Evolutionary conservation across 2,797 vertebrate genomes (phyloP).

Genomic region (Hypotaenidia philippensis): DNA sequence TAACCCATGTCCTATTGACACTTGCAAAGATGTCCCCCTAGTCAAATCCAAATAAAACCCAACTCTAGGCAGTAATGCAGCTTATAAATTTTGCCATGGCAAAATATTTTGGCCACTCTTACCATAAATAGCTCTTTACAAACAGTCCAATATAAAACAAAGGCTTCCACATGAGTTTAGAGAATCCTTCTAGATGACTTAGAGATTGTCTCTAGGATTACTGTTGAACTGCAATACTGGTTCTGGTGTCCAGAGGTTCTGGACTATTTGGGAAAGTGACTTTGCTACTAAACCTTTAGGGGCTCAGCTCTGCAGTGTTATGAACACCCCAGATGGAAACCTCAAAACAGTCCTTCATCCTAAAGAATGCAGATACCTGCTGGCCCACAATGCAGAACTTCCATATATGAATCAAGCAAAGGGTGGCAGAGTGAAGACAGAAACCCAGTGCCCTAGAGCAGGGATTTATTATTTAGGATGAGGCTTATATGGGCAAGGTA

Average conservation of each 20-base stretch:
- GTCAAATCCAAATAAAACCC: not conserved
- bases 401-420: fast-evolving
- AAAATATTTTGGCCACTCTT: not conserved
- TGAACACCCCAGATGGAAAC: fast-evolving
- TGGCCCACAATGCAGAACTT: not conserved
- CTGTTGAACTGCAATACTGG: fast-evolving
- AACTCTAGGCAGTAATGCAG: not conserved
- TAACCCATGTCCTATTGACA: not conserved
- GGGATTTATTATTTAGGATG: not conserved
- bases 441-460: not conserved
- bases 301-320: not conserved
- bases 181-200: not conserved
- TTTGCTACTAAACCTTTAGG: not conserved
- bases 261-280: not conserved
- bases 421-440: not conserved
- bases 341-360: not conserved
- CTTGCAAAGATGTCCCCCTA: not conserved
- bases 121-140: not conserved
- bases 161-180: not conserved
- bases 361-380: not conserved
- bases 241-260: not conserved
- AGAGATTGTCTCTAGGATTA: not conserved
- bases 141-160: not conserved
- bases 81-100: not conserved
- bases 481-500: not conserved